Conservation (phyloP, 2,113 vertebrate species). For the Morone saxatilis region DNA sequence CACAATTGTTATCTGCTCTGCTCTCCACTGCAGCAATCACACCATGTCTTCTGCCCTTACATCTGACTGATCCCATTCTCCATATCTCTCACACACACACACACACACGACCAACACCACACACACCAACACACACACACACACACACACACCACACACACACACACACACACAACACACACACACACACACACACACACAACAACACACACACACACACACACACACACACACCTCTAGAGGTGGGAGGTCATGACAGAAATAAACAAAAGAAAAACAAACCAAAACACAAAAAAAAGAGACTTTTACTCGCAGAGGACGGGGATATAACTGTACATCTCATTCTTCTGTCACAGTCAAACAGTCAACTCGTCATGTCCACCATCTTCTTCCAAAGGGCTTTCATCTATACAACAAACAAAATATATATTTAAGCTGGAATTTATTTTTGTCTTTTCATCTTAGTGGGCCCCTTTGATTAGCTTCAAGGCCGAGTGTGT, state of each 20-base stretch:
- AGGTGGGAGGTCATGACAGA: conserved; percentile 2
- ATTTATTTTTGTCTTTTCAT: background rate
- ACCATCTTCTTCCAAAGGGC: conserved; percentile 91
- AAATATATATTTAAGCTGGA: background rate
- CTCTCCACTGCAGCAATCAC: conserved; percentile 68
- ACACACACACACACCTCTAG: no score
- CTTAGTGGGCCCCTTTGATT: background rate
- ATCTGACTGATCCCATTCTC: conserved; percentile 34
- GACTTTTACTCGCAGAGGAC: conserved; percentile 90
- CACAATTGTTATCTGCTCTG: conserved; percentile 63
- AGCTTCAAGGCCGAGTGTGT: background rate
- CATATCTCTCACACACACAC: background rate
- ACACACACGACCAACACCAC: background rate
- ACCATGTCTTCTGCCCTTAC: conserved; percentile 50
- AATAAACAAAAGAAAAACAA: background rate
- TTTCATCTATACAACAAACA: conserved; percentile 86
- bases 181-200: no score
- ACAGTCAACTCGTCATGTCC: conserved; percentile 91
- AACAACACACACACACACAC: no score
- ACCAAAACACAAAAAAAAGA: conserved; percentile 1
- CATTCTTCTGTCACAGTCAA: conserved; percentile 95
- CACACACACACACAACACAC: background rate
- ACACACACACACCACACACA: background rate
- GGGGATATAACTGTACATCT: conserved; percentile 90
- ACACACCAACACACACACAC: no score